phyloP scores from a whole-genome alignment of 2,113 vertebrate species.

The Aramus guarauna region DNA sequence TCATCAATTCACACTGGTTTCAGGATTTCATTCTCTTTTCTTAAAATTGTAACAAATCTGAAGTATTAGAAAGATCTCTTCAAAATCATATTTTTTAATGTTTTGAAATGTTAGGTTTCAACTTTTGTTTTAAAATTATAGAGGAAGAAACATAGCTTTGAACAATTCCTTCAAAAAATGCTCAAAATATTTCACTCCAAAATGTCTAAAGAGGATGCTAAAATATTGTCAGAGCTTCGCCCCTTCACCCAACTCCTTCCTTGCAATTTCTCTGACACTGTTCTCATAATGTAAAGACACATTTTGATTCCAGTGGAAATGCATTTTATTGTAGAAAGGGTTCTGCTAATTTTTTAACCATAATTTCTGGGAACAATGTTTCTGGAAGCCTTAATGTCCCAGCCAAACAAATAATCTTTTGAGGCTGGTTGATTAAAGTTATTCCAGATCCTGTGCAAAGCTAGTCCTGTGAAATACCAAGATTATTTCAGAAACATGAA shows the following conservation, averaged over 20 bases:
- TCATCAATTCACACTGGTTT: background rate
- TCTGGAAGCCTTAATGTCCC: background rate
- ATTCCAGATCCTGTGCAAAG: background rate
- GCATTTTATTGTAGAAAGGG: background rate
- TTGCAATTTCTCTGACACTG: background rate
- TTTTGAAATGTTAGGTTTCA: background rate
- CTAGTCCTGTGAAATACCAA: background rate
- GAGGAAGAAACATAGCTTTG: background rate
- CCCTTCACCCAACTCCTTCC: background rate
- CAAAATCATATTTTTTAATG: background rate
- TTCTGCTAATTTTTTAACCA: background rate
- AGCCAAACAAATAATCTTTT: background rate
- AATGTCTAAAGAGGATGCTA: background rate
- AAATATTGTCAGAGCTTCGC: background rate
- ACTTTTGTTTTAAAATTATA: background rate
- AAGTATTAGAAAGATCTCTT: background rate
- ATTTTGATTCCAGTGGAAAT: background rate
- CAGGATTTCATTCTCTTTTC: background rate
- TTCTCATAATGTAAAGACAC: background rate
- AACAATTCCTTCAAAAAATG: background rate
- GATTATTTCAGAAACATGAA: background rate
- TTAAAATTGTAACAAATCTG: background rate
- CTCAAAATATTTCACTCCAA: background rate
- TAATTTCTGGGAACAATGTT: background rate
- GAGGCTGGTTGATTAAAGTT: background rate